Evolutionary conservation across 1,140 invertebrate species (phyloP).

Genomic region (Zeugodacus cucurbitae): DNA sequence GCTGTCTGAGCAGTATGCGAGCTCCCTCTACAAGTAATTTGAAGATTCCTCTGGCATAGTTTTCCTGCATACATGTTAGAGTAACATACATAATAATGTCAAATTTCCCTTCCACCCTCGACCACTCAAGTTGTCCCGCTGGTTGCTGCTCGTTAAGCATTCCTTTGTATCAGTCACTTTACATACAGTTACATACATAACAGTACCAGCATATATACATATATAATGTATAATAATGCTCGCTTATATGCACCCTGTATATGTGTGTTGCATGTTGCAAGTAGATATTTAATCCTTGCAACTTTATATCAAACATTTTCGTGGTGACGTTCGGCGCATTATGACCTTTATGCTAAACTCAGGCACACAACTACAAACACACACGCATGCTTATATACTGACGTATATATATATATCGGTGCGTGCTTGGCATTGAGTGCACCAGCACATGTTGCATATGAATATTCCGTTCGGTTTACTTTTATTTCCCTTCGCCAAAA

Average conservation of each 20-base stretch:
- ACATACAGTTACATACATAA: not conserved
- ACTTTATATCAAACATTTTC: not conserved
- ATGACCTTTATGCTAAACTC: not conserved
- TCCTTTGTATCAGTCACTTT: not conserved
- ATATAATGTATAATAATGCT: not conserved
- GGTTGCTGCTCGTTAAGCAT: not conserved
- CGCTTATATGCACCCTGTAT: not conserved
- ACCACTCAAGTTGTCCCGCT: not conserved
- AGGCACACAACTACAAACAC: not conserved
- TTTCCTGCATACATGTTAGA: not conserved
- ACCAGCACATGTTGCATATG: not conserved
- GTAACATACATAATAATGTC: not conserved
- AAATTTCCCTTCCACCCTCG: not conserved
- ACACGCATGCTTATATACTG: not conserved
- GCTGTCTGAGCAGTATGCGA: not conserved
- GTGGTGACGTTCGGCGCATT: not conserved
- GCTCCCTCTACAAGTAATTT: not conserved
- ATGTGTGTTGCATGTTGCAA: not conserved
- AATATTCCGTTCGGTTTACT: not conserved
- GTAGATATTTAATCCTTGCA: conserved; percentile 29
- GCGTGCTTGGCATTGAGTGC: not conserved
- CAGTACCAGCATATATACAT: not conserved
- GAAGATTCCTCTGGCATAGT: not conserved
- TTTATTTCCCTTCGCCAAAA: conserved; percentile 4
- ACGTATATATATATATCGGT: not conserved